Percentiles rank a stretch among this genome's conserved stretches.
Conservation (phyloP, 2,113 vertebrate genomes). For the Notiomystis cincta region DNA sequence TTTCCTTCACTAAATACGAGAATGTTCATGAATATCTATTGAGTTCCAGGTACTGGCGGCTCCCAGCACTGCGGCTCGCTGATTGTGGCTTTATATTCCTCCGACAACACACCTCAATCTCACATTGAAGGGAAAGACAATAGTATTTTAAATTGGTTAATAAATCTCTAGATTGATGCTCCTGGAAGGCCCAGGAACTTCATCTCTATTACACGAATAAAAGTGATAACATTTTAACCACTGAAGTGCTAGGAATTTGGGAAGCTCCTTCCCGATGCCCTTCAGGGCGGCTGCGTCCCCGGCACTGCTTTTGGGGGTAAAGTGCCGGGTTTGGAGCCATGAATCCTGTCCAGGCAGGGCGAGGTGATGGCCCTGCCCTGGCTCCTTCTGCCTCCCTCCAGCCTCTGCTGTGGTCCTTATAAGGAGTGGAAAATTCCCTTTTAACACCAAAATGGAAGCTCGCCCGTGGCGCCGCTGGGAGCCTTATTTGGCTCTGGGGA, state of each 20-base stretch:
- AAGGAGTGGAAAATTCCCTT: conserved; percentile 64
- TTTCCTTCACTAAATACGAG: conserved; percentile 99
- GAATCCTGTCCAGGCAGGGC: neutral
- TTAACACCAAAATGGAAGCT: neutral
- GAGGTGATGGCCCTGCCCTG: neutral
- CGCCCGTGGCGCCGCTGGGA: neutral
- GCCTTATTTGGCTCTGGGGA: conserved; percentile 10
- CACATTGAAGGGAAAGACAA: conserved; percentile 98
- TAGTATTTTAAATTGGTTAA: conserved; percentile 99
- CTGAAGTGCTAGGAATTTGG: conserved; percentile 59
- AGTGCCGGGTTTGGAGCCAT: neutral
- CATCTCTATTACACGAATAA: conserved; percentile 84
- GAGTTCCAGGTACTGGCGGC: conserved; percentile 92
- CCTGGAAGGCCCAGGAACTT: conserved; percentile 83
- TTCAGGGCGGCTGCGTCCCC: neutral
- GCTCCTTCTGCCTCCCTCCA: neutral
- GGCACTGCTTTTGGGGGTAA: neutral
- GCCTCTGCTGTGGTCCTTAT: neutral
- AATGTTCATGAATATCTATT: conserved; percentile 99
- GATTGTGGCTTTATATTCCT: conserved; percentile 92
- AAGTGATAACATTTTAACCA: conserved; percentile 77
- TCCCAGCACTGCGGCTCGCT: conserved; percentile 82
- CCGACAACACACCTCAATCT: conserved; percentile 87
- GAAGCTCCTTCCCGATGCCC: conserved; percentile 25
- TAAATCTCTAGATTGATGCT: conserved; percentile 93